These are phyloP conservation scores for Schizotus pectinicornis DNA, from an alignment of 2,888 invertebrate genomes.

Conservation along the genomic window DNA sequence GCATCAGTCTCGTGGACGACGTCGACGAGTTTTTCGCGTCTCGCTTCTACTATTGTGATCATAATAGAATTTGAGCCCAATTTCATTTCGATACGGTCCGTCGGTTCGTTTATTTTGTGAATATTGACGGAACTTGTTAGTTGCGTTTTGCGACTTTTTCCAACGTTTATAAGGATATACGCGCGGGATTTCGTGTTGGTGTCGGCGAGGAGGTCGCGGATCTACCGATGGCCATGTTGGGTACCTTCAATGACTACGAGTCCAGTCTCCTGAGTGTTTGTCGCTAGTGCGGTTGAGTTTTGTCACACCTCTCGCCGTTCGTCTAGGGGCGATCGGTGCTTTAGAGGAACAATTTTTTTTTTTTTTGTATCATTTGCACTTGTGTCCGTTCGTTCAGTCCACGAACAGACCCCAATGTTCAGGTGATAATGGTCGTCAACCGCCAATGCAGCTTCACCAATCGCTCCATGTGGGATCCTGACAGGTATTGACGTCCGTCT, in stretches of 20 bases:
- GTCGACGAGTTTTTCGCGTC: conserved; percentile 21
- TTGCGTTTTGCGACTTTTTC: conserved; percentile 12
- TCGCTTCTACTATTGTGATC: conserved; percentile 24
- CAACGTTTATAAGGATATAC: conserved; percentile 38
- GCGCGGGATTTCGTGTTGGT: conserved; percentile 48
- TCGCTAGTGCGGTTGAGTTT: conserved; percentile 4
- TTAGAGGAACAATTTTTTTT: conserved; percentile 12
- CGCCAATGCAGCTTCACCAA: conserved; percentile 48
- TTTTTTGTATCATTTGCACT: conserved; percentile 9
- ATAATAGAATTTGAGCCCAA: conserved; percentile 29
- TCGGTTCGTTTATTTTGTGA: conserved; percentile 17
- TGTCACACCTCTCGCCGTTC: conserved; percentile 31
- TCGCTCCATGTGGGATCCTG: conserved; percentile 50
- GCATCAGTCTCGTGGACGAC: conserved; percentile 19
- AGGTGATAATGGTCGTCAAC: conserved; percentile 56
- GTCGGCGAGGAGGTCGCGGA: conserved; percentile 40
- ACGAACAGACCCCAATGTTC: conserved; percentile 46
- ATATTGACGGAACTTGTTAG: conserved; percentile 12
- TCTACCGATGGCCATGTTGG: conserved; percentile 48
- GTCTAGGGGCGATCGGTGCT: conserved; percentile 34
- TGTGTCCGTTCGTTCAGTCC: conserved; percentile 37
- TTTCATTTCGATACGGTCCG: conserved; percentile 5
- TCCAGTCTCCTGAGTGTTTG: conserved; percentile 27
- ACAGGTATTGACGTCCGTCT: conserved; percentile 45
- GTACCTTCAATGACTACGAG: conserved; percentile 48